Evolutionary conservation across 2,797 vertebrate genomes (phyloP).

Genomic region (Thripadectes ignobilis): DNA sequence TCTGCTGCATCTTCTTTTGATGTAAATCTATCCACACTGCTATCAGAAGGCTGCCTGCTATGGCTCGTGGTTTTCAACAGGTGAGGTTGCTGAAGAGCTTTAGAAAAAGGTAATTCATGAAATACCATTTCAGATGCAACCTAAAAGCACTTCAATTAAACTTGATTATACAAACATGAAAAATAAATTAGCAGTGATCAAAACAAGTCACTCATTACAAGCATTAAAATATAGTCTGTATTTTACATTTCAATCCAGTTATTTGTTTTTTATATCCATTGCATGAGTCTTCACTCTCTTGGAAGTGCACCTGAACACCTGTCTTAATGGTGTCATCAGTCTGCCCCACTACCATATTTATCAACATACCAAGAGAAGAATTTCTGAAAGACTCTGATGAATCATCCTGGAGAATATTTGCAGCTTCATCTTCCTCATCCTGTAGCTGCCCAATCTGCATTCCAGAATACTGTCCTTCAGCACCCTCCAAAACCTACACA

Average conservation of each 20-base stretch:
- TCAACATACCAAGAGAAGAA: conserved; percentile 84
- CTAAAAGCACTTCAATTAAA: not conserved
- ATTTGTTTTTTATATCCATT: not conserved
- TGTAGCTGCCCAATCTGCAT: conserved; percentile 90
- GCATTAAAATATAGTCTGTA: not conserved
- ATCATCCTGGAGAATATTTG: conserved; percentile 77
- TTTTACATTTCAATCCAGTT: not conserved
- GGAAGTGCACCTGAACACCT: not conserved
- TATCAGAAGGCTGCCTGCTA: conserved; percentile 90
- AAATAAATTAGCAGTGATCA: conserved; percentile 24
- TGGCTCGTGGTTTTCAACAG: conserved; percentile 86
- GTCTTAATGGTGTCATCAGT: not conserved
- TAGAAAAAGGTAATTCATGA: not conserved
- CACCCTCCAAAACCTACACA: conserved; percentile 88
- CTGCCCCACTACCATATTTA: not conserved
- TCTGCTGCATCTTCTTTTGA: conserved; percentile 87
- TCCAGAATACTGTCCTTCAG: conserved; percentile 90
- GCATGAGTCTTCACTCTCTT: not conserved
- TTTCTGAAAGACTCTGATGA: conserved; percentile 79
- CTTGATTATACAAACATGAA: conserved; percentile 6
- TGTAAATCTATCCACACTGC: conserved; percentile 87
- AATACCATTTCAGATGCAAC: conserved; percentile 1
- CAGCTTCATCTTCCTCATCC: conserved; percentile 89
- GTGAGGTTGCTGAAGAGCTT: conserved; percentile 89
- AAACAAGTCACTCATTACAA: conserved; percentile 6